Evolutionary conservation across 2,888 invertebrate species (phyloP), one percentile per base, ranked within the genome.

Genomic region (Cephus rjabovi): DNA sequence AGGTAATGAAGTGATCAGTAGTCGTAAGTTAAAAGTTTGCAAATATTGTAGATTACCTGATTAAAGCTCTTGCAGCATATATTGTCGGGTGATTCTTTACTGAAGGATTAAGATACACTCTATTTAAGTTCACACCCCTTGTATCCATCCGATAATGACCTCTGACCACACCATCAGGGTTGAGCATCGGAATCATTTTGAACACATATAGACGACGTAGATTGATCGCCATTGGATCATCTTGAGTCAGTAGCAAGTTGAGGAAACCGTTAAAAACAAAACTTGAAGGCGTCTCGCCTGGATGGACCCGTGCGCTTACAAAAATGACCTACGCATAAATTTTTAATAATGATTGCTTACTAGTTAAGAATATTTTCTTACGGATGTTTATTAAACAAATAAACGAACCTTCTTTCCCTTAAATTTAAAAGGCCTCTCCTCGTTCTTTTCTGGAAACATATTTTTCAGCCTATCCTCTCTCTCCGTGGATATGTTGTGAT

Each of bases 281-380:
- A 91, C 96, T 97, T 1, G 97, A 96, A 1, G 97, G 98, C 0
- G 97, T 97, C 92, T 98, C 98, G 1, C 98, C 98, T 23, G 98
- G 98, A 92, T 98, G 98, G 76, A 98, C 98, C 80, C 98, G 93
- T 6, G 97, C 97, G 79, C 97, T 97, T 86, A 98, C 92, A 90
- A 98, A 96, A 85, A 97, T 95, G 11, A 97, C 94, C 96, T 96
- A 89, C 68, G 1, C 6, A 12, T 15, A 83, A 82, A 69, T 33
- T 74, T 69, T 78, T 76, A 77, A 75, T 35, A 23, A 40, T 68
- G 15, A 77, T 68, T 74, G 74, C n/a, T 31, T 71, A 80, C 33
- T 79, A 40, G 70, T 78, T 73, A 69, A 70, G 74, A 56, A 15
- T 33, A 12, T 69, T 78, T 31, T 31, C 15, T 34, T 9, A 23